These are phyloP conservation scores for Megalops cyprinoides DNA, from an alignment of 2,797 vertebrate species.

Conservation along the genomic window DNA sequence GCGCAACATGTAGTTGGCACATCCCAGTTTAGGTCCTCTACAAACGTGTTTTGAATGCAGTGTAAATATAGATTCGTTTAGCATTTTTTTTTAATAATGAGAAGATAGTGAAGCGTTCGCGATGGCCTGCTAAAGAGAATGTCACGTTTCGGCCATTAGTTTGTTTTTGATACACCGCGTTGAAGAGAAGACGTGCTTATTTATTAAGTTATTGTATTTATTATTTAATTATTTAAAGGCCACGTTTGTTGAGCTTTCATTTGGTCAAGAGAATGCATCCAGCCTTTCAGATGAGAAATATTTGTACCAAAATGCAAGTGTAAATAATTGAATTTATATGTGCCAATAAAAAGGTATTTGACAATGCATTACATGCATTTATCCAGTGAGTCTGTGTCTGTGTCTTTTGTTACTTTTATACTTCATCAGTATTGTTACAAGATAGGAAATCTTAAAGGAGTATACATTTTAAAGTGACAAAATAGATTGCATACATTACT, in stretches of 20 bases:
- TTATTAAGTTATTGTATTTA: slow-evolving; percentile 32
- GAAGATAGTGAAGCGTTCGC: slow-evolving; percentile 49
- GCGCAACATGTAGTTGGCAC: slow-evolving; percentile 41
- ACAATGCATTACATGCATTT: not conserved
- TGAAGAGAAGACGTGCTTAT: not conserved
- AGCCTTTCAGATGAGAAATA: slow-evolving; percentile 20
- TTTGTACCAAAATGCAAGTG: slow-evolving; percentile 59
- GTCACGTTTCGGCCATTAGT: slow-evolving; percentile 28
- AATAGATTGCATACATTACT: too few species aligned
- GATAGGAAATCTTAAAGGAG: not conserved
- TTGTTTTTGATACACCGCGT: not conserved
- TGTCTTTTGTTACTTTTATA: too few species aligned
- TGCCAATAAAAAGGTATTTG: slow-evolving; percentile 55
- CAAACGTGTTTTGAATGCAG: slow-evolving; percentile 48
- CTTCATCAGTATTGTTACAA: too few species aligned
- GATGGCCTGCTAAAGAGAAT: slow-evolving; percentile 57
- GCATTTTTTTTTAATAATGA: slow-evolving; percentile 29
- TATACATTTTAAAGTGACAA: too few species aligned
- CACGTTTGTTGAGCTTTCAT: not conserved
- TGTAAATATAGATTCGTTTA: slow-evolving; percentile 57
- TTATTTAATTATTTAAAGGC: slow-evolving; percentile 23
- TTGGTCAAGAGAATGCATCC: slow-evolving; percentile 16
- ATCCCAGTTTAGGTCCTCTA: slow-evolving; percentile 40
- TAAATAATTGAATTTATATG: slow-evolving; percentile 69
- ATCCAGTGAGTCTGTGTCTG: not conserved